Evolutionary conservation across 1,140 invertebrate species (phyloP).

Genomic region (Bombus pyrosoma): DNA sequence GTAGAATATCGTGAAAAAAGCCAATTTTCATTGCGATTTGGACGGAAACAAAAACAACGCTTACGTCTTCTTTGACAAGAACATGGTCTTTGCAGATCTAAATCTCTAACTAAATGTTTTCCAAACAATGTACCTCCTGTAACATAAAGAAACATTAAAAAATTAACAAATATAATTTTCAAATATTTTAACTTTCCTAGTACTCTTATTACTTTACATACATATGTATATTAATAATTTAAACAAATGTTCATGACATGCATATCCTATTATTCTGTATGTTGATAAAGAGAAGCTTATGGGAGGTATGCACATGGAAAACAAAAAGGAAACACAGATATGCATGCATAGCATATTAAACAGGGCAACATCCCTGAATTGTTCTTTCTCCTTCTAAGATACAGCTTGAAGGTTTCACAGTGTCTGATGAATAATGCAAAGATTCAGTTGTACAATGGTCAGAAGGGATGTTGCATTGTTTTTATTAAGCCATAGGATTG

Average conservation of each 20-base stretch:
- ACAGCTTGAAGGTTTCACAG: slow-evolving; percentile 41
- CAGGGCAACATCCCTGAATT: slow-evolving; percentile 53
- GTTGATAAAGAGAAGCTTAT: slow-evolving; percentile 28
- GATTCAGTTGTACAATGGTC: slow-evolving; percentile 57
- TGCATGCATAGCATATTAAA: slow-evolving; percentile 60
- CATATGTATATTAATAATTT: neutral
- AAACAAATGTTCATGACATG: neutral
- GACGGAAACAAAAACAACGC: slow-evolving; percentile 95
- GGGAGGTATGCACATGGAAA: slow-evolving; percentile 34
- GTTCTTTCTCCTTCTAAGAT: slow-evolving; percentile 61
- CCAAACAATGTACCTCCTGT: slow-evolving; percentile 96
- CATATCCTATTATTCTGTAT: slow-evolving; percentile 15
- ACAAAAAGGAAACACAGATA: slow-evolving; percentile 49
- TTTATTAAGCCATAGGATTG: slow-evolving; percentile 60
- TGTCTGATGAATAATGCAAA: slow-evolving; percentile 69
- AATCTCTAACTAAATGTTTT: slow-evolving; percentile 95
- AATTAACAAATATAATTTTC: neutral
- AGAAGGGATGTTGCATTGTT: slow-evolving; percentile 54
- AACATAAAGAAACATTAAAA: slow-evolving; percentile 42
- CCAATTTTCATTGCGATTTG: slow-evolving; percentile 96
- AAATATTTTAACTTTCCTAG: neutral
- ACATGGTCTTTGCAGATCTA: slow-evolving; percentile 94
- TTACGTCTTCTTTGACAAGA: slow-evolving; percentile 93
- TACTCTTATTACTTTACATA: neutral
- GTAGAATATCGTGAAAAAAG: slow-evolving; percentile 99